phyloP scores from a whole-genome alignment of 2,113 vertebrate species.

The Cololabis saira region DNA sequence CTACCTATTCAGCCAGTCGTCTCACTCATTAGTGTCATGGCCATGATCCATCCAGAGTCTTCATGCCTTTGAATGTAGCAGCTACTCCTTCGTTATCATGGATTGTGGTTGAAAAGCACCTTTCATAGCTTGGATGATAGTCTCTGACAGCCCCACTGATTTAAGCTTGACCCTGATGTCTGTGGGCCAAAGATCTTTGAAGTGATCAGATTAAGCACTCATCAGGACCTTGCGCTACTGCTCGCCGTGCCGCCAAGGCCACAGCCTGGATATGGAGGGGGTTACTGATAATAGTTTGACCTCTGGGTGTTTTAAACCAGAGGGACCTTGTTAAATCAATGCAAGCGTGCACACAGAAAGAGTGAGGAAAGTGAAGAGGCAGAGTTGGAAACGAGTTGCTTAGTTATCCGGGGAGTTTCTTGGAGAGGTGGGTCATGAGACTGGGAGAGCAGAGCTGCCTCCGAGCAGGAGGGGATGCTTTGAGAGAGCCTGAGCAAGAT shows the following conservation, averaged over 20 bases:
- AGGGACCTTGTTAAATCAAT: slow-evolving; percentile 65
- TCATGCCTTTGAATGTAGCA: slow-evolving; percentile 21
- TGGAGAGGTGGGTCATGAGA: slow-evolving; percentile 54
- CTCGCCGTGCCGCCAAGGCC: slow-evolving; percentile 43
- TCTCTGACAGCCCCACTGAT: slow-evolving; percentile 26
- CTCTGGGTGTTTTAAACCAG: slow-evolving; percentile 51
- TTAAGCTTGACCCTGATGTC: slow-evolving; percentile 66
- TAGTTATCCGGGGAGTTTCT: slow-evolving; percentile 57
- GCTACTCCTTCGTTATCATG: slow-evolving; percentile 17
- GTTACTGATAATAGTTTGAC: slow-evolving; percentile 61
- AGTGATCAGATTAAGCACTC: slow-evolving; percentile 70
- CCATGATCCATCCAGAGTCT: slow-evolving; percentile 1
- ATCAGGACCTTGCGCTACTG: slow-evolving; percentile 29
- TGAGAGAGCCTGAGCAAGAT: slow-evolving; percentile 66
- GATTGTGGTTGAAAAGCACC: slow-evolving; percentile 20
- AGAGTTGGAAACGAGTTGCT: slow-evolving; percentile 61
- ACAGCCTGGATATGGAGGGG: slow-evolving; percentile 52
- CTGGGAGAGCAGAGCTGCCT: slow-evolving; percentile 47
- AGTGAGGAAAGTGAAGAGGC: slow-evolving; percentile 8
- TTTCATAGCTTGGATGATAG: slow-evolving; percentile 21
- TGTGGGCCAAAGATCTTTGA: slow-evolving; percentile 61
- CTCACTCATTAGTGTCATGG: slow-evolving; percentile 18
- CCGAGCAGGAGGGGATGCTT: slow-evolving; percentile 39
- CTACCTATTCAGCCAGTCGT: slow-evolving; percentile 2
- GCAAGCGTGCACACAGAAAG: slow-evolving; percentile 23